These are phyloP conservation scores for Willowsia nigromaculata DNA, from an alignment of 2,888 invertebrate species.

Conservation along the genomic window DNA sequence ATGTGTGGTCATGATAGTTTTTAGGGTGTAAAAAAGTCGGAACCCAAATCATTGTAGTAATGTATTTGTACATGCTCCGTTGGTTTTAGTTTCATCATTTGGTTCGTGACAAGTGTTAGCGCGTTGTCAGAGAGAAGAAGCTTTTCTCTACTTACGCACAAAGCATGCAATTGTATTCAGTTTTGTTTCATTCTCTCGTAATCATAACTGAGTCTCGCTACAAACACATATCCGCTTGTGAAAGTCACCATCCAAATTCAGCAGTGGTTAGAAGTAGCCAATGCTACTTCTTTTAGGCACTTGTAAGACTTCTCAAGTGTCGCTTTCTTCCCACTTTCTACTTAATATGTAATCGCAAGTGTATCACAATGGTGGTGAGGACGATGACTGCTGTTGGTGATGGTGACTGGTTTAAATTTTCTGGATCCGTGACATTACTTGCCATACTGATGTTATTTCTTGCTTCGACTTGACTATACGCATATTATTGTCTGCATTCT, in stretches of 20 bases:
- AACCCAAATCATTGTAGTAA: too few relatives aligned
- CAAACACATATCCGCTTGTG: not conserved
- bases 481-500: not conserved
- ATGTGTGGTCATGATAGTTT: not conserved
- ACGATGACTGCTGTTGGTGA: not conserved
- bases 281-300: not conserved
- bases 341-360: not conserved
- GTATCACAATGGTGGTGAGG: not conserved
- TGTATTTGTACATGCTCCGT: not conserved
- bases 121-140: too few relatives aligned
- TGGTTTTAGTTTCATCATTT: not conserved
- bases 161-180: not conserved
- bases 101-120: not conserved
- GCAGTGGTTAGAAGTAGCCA: not conserved
- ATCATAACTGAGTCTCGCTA: not conserved
- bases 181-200: not conserved
- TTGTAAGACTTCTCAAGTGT: constrained; percentile 52
- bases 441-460: not conserved
- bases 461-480: not conserved
- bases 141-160: not conserved
- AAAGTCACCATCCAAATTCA: not conserved
- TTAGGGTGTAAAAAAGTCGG: not conserved
- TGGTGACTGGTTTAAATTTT: not conserved
- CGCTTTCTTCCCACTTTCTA: not conserved
- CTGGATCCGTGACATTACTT: constrained; percentile 8